Evolutionary conservation across 2,888 invertebrate genomes (phyloP), one percentile per base, ranked within the genome.

Genomic region (Aleiodes testaceus): DNA sequence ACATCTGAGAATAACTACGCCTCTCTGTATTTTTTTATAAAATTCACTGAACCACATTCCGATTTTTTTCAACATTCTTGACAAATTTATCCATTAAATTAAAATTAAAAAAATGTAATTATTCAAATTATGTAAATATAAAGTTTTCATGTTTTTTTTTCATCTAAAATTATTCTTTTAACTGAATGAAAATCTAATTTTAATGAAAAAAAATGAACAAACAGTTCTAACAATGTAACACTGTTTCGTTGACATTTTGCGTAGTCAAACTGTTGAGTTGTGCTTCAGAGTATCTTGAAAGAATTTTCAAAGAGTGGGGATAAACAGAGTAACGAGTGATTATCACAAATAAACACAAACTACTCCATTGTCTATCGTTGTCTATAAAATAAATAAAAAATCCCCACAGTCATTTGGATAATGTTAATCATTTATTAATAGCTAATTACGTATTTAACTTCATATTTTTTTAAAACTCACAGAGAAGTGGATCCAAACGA

Each of bases 401-500:
- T 47, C 18, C 14, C 61, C 14, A 68, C 26, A 50, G 30, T 52
- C 30, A 36, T 53, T 14, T 22, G 30, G 12, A 36, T 14, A 20
- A 55, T 30, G n/a, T 16, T 18, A 42, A 52, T 67, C 44, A 63
- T 50, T 44, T 52, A 65, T 14, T 69, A 52, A 72, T 61, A 72
- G 63, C 42, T 50, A 49, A 63, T 6, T 16, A 42, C 42, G 55
- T 12, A 44, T 55, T 50, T 30, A 42, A 53, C 12, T 3, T 5
- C 3, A 26, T 26, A 3, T 22, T 22, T 22, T 3, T 22, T 4
- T 22, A 49, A 59, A 68, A 88, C 90, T 92, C 85, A 93, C 93
- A 92, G 76, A 93, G 88, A 78, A 93, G 88, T n/a, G 93, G 93
- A 85, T 93, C 93, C 79, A 93, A 88, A 73, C 94, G 90, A 83